A percentile compares a stretch with the other conserved stretches of the same genome.
Evolutionary conservation across 1,140 invertebrate species (phyloP).

Genomic region (Meloidogyne hapla): DNA sequence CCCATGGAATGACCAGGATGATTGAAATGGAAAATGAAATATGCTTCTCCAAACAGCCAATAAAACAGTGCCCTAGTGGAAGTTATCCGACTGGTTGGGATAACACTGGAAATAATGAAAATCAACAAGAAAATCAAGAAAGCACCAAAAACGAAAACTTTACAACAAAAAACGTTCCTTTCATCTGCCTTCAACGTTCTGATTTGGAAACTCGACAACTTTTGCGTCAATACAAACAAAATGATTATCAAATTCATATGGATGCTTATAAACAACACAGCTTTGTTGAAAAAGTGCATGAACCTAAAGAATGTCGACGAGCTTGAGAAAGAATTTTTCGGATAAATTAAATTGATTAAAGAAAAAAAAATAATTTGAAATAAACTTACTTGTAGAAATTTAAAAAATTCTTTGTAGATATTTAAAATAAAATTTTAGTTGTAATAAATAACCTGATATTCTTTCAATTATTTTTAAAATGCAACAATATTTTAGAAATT

Average conservation of each 20-base stretch:
- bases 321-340: not conserved
- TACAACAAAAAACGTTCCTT: conserved; percentile 14
- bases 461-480: too few species aligned
- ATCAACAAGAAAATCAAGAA: too few species aligned
- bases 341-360: too few species aligned
- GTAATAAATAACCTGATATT: too few species aligned
- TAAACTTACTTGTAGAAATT: too few species aligned
- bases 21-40: conserved; percentile 34
- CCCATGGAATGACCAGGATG: not conserved
- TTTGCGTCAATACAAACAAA: conserved; percentile 14
- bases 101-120: not conserved
- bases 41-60: conserved; percentile 49
- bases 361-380: too few species aligned
- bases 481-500: too few species aligned
- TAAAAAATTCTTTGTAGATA: too few species aligned
- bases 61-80: conserved; percentile 41
- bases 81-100: not conserved
- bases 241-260: not conserved
- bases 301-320: not conserved
- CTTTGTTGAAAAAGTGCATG: not conserved
- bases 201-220: conserved; percentile 34
- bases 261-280: not conserved
- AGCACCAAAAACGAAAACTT: not conserved
- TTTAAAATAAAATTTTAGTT: too few species aligned
- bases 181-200: conserved; percentile 48